These are phyloP conservation scores for Centrocercus urophasianus DNA, from an alignment of 2,113 vertebrate genomes.

Conservation along the genomic window DNA sequence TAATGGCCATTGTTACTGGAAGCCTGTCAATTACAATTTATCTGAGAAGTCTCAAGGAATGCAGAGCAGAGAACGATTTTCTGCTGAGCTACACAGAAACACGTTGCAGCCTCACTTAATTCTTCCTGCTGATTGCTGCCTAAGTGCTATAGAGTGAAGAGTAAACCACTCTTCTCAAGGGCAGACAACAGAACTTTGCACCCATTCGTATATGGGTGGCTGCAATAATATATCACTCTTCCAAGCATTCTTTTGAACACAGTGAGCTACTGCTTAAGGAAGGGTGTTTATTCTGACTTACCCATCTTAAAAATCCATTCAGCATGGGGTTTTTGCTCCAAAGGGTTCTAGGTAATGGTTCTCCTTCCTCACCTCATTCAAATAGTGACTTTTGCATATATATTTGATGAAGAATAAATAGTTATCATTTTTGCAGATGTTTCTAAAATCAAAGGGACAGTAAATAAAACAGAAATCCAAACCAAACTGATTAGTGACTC, in stretches of 20 bases:
- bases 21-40: slow-evolving; percentile 1
- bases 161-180: neutral
- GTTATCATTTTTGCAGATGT: neutral
- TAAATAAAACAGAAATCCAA: neutral
- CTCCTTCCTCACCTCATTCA: neutral
- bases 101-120: neutral
- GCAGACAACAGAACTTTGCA: neutral
- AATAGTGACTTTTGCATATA: neutral
- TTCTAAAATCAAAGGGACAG: neutral
- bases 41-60: neutral
- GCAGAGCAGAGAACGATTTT: slow-evolving; percentile 21
- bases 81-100: slow-evolving; percentile 39
- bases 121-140: slow-evolving; percentile 4
- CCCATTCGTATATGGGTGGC: neutral
- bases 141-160: slow-evolving; percentile 20
- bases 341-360: neutral
- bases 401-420: neutral
- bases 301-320: neutral
- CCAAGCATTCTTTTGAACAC: neutral
- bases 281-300: neutral
- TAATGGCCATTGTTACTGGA: neutral
- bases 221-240: neutral
- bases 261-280: neutral
- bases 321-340: neutral
- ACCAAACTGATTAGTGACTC: neutral